A percentile compares a stretch with the other conserved stretches of the same genome.
These are phyloP conservation scores for Rhineura floridana DNA, from an alignment of 2,113 vertebrate genomes.

Conservation along the genomic window DNA sequence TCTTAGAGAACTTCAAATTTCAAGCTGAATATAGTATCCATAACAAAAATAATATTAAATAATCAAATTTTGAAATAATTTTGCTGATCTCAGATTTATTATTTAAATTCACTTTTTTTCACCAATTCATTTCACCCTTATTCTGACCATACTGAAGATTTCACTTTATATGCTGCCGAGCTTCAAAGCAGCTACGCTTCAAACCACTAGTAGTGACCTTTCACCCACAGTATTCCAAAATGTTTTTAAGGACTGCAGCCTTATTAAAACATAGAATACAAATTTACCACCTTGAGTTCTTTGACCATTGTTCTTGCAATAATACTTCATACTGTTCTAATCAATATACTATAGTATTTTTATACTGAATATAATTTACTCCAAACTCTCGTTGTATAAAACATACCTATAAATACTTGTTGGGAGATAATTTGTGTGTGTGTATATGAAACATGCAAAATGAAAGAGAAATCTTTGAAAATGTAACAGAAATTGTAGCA, in stretches of 20 bases:
- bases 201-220: neutral
- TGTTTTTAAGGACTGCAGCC: neutral
- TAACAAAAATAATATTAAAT: neutral
- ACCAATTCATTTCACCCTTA: neutral
- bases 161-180: neutral
- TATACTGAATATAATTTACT: conserved; percentile 19
- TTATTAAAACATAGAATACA: neutral
- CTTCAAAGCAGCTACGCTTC: neutral
- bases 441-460: neutral
- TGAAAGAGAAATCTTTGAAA: neutral
- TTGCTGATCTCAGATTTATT: neutral
- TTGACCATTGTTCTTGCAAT: neutral
- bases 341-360: conserved; percentile 11
- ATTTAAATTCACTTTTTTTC: neutral
- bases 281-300: neutral
- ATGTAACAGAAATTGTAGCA: neutral
- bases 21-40: neutral
- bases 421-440: neutral
- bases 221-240: neutral
- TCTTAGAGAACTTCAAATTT: neutral
- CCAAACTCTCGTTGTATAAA: neutral
- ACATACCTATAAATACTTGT: neutral
- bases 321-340: conserved; percentile 13
- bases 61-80: neutral
- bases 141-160: neutral